Percentiles rank a stretch among this genome's conserved stretches.
Evolutionary conservation across 2,888 invertebrate genomes (phyloP).

Genomic region (Argyresthia goedartella): DNA sequence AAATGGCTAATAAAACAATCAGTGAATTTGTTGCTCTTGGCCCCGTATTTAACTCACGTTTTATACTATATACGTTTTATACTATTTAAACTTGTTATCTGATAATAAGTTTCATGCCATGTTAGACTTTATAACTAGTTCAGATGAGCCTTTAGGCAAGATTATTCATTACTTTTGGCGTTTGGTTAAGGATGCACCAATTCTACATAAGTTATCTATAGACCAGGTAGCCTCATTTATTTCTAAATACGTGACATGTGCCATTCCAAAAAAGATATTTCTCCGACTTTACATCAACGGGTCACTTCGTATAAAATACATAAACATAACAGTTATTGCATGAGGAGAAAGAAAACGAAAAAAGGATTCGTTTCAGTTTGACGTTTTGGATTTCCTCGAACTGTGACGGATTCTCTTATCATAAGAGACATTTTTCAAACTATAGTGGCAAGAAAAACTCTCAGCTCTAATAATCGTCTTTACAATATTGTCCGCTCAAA

Average conservation of each 20-base stretch:
- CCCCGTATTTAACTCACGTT: conserved; percentile 23
- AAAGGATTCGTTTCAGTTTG: background rate
- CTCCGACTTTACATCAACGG: conserved; percentile 21
- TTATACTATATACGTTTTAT: too few relatives aligned
- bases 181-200: conserved; percentile 23
- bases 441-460: conserved; percentile 14
- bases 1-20: conserved; percentile 17
- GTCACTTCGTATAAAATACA: conserved; percentile 15
- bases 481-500: conserved; percentile 20
- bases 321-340: conserved; percentile 20
- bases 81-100: too few relatives aligned
- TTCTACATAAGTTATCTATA: conserved; percentile 14
- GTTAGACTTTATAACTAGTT: conserved; percentile 20
- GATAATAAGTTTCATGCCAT: conserved; percentile 22
- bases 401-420: background rate
- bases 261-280: too few relatives aligned
- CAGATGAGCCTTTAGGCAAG: conserved; percentile 17
- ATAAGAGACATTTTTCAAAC: conserved; percentile 7
- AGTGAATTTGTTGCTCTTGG: conserved; percentile 23
- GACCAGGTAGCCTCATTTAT: conserved; percentile 21
- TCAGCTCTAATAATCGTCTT: conserved; percentile 17
- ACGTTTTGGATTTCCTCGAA: background rate
- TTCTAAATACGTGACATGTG: too few relatives aligned
- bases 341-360: conserved; percentile 20
- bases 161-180: conserved; percentile 20